Evolutionary conservation across 2,113 vertebrate genomes (phyloP), one percentile per base, ranked within the genome.

Genomic region (Triplophysa tibetana): DNA sequence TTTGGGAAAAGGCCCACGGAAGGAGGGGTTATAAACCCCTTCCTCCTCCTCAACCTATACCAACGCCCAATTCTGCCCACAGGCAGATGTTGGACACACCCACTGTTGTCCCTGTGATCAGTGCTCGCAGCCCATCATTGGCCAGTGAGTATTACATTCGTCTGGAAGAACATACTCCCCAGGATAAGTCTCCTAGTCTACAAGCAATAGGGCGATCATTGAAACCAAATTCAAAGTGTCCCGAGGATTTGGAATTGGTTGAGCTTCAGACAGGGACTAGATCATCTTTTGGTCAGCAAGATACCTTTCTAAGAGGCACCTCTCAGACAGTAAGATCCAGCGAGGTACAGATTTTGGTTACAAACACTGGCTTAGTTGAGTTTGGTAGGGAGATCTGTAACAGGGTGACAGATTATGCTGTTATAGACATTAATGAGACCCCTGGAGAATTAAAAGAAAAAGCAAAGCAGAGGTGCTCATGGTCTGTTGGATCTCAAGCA

Each of bases 101-200:
- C 63, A 96, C 95, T 1, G 95, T 97, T 17, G 93, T 97, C 68
- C 96, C 96, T 0, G 96, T 97, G 68, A 96, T 97, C 81, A 96
- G 95, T 0, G 95, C 96, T n/a, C 95, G 95, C 45, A 97, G 96
- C 81, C 96, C 96, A 11, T 97, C 96, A 0, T 93, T 97, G 7
- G 93, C 95, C 85, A 96, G 95, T 6, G 95, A 97, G 84, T 97
- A 97, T 84, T 97, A 96, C 87, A 96, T 97, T 81, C 92, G 95
- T 50, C 88, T 97, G 75, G 96, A 97, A 86, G 95, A 97, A 87
- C 95, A 96, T 2, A 92, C 92, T 3, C 94, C 95, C 8, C 89
- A 93, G 87, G 92, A 93, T 81, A 91, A 89, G 77, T 92, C 92
- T 1, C 92, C 92, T 3, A 84, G 88, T 68, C 81, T 93, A 2